A percentile compares a stretch with the other conserved stretches of the same genome.
Conservation (phyloP, 2,113 vertebrate genomes). For the Tychaedon coryphoeus region DNA sequence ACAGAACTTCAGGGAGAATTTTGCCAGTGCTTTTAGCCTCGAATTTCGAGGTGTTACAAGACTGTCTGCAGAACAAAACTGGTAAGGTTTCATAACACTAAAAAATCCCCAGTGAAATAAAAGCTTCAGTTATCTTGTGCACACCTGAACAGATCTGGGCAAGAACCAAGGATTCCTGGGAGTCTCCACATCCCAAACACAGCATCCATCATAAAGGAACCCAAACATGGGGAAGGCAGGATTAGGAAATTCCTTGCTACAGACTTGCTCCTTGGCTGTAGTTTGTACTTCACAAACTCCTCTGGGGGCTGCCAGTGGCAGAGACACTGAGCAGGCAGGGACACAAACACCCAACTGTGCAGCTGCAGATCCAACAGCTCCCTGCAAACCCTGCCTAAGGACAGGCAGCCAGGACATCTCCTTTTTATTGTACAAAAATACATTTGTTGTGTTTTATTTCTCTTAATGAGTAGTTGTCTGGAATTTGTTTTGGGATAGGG, state of each 20-base stretch:
- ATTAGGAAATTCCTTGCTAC: not conserved
- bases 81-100: not conserved
- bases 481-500: not conserved
- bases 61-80: not conserved
- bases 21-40: not conserved
- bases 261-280: not conserved
- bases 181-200: not conserved
- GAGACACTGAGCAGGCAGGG: not conserved
- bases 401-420: not conserved
- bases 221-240: accelerated
- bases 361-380: accelerated
- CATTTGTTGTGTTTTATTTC: accelerated
- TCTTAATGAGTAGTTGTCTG: not conserved
- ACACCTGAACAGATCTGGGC: accelerated
- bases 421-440: too few relatives aligned
- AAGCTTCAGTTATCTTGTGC: not conserved
- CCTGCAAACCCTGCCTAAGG: not conserved
- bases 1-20: not conserved
- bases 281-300: accelerated
- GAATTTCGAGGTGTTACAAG: not conserved
- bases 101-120: not conserved
- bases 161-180: not conserved
- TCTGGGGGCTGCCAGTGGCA: accelerated
- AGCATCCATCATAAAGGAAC: too few relatives aligned
- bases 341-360: not conserved